Evolutionary conservation across 2,888 invertebrate species (phyloP).

Genomic region (Pedicia rivosa): DNA sequence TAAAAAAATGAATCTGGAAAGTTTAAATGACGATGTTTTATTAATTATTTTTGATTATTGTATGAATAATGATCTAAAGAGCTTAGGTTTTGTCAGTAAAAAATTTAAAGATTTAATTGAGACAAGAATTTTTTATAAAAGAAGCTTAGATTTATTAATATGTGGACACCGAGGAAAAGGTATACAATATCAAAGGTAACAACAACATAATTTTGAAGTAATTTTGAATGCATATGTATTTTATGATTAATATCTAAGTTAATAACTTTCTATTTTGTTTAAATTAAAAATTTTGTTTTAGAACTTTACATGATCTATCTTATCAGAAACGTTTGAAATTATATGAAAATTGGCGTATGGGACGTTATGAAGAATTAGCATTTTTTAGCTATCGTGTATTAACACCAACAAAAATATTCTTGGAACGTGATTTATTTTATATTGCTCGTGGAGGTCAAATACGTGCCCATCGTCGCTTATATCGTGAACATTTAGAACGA

Average conservation of each 20-base stretch:
- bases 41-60: conserved; percentile 37
- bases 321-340: conserved; percentile 23
- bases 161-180: conserved; percentile 18
- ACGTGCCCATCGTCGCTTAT: conserved; percentile 21
- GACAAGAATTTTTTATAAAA: conserved; percentile 25
- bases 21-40: conserved; percentile 28
- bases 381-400: conserved; percentile 31
- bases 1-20: neutral
- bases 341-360: conserved; percentile 39
- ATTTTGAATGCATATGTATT: neutral
- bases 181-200: neutral
- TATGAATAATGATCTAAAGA: conserved; percentile 32
- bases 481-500: conserved; percentile 23
- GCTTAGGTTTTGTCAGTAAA: conserved; percentile 32
- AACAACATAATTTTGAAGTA: neutral
- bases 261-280: too few species aligned
- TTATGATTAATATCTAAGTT: too few species aligned
- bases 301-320: conserved; percentile 21
- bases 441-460: conserved; percentile 33
- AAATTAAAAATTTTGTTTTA: too few species aligned
- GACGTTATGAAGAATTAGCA: conserved; percentile 32
- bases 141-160: conserved; percentile 22
- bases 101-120: conserved; percentile 33
- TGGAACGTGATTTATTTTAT: conserved; percentile 35
- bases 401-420: conserved; percentile 36